Percentiles rank a stretch among this genome's conserved stretches.
These are phyloP conservation scores for Trichopoda pennipes DNA, from an alignment of 2,888 invertebrate genomes.

Conservation along the genomic window DNA sequence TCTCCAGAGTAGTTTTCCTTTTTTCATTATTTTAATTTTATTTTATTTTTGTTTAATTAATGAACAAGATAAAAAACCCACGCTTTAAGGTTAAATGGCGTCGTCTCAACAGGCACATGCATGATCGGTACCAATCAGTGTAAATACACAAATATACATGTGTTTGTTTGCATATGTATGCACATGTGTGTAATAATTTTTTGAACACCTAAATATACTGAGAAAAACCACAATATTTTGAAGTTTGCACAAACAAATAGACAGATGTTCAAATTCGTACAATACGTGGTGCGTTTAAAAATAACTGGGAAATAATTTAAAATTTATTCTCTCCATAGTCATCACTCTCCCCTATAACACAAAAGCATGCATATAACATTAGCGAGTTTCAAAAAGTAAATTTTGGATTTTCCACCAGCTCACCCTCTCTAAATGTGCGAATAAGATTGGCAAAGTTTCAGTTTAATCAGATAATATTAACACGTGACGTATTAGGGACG, in stretches of 20 bases:
- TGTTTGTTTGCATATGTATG: not conserved
- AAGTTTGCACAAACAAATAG: conserved; percentile 5
- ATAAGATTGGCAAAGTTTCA: too few relatives aligned
- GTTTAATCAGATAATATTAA: too few relatives aligned
- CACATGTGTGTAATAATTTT: not conserved
- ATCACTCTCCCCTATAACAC: too few relatives aligned
- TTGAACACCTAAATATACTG: conserved; percentile 23
- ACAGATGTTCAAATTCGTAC: conserved; percentile 10
- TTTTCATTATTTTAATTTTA: too few relatives aligned
- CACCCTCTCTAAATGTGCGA: too few relatives aligned
- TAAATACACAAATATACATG: not conserved
- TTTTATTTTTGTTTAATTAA: conserved; percentile 2
- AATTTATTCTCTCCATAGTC: too few relatives aligned
- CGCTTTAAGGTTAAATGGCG: conserved; percentile 63
- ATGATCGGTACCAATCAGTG: not conserved
- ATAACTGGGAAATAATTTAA: too few relatives aligned
- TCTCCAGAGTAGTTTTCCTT: conserved; percentile 16
- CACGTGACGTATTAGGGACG: too few relatives aligned
- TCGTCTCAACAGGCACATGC: conserved; percentile 2
- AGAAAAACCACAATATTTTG: conserved; percentile 22
- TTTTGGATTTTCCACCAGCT: too few relatives aligned
- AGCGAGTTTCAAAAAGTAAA: too few relatives aligned
- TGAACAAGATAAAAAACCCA: conserved; percentile 54
- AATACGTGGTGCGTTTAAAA: too few relatives aligned
- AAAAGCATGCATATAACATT: too few relatives aligned